These are phyloP conservation scores for Aphodius sticticus DNA, from an alignment of 2,888 invertebrate genomes.

Conservation along the genomic window DNA sequence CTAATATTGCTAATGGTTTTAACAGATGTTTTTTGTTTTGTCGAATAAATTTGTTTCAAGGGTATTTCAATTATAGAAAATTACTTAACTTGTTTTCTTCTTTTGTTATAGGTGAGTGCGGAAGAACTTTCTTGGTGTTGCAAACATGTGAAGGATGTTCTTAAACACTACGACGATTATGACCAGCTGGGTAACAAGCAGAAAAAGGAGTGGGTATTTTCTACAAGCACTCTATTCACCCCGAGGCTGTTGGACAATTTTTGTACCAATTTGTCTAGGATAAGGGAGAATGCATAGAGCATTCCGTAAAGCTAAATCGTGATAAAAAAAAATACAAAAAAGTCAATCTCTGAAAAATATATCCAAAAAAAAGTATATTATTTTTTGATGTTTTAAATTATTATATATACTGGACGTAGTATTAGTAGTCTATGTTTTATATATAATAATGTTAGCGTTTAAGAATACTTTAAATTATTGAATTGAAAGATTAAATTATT, in stretches of 20 bases:
- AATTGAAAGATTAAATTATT: background rate
- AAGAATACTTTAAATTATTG: constrained; percentile 21
- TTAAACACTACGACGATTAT: constrained; percentile 77
- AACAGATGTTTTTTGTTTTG: background rate
- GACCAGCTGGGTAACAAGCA: constrained; percentile 74
- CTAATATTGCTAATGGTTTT: background rate
- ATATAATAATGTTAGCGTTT: constrained; percentile 18
- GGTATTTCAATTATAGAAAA: background rate
- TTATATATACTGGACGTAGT: constrained; percentile 28
- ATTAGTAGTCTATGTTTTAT: constrained; percentile 21
- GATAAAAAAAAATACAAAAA: constrained; percentile 37
- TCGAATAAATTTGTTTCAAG: background rate
- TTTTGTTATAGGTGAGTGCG: constrained; percentile 68
- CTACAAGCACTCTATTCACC: constrained; percentile 71
- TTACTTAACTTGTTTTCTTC: background rate
- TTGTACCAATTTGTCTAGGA: constrained; percentile 43
- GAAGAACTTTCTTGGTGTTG: constrained; percentile 70
- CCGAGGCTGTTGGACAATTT: constrained; percentile 45
- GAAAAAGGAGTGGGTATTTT: constrained; percentile 79
- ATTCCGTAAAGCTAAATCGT: constrained; percentile 22
- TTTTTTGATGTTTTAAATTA: constrained; percentile 38
- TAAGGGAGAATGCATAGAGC: constrained; percentile 40
- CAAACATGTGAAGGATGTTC: constrained; percentile 68
- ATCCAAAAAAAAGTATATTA: constrained; percentile 33
- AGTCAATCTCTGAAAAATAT: constrained; percentile 37